phyloP scores from a whole-genome alignment of 1,140 invertebrate genomes.

The Drepana arcuata region DNA sequence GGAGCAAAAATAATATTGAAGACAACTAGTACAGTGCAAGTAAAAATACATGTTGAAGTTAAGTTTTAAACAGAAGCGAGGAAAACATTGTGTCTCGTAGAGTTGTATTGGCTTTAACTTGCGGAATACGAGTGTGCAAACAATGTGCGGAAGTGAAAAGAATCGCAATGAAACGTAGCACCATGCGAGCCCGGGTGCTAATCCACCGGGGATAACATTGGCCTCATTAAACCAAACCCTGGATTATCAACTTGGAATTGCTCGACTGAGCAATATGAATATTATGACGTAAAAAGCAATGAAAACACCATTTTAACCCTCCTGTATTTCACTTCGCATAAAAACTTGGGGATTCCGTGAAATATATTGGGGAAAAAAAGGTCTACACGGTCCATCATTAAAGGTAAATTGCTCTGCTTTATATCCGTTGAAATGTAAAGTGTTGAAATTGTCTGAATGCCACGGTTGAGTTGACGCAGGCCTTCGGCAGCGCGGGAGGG shows the following conservation, averaged over 20 bases:
- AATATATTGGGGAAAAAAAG: slow-evolving; percentile 51
- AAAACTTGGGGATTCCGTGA: slow-evolving; percentile 51
- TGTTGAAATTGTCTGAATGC: slow-evolving; percentile 30
- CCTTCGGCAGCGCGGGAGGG: slow-evolving; percentile 13
- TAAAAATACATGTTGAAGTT: too few species aligned
- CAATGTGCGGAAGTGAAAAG: slow-evolving; percentile 20
- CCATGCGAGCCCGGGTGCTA: slow-evolving; percentile 30
- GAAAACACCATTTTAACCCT: slow-evolving; percentile 44
- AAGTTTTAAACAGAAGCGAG: too few species aligned
- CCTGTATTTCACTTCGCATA: slow-evolving; percentile 49
- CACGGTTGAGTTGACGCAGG: slow-evolving; percentile 18
- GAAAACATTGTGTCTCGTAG: too few species aligned
- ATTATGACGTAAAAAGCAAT: slow-evolving; percentile 57
- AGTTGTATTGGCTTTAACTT: too few species aligned
- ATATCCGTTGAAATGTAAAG: slow-evolving; percentile 42
- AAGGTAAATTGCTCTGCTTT: slow-evolving; percentile 51
- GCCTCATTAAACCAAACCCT: slow-evolving; percentile 46
- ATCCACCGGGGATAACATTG: slow-evolving; percentile 37
- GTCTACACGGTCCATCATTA: slow-evolving; percentile 43
- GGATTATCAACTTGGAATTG: slow-evolving; percentile 60
- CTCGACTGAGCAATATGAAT: slow-evolving; percentile 48
- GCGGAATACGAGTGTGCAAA: too few species aligned
- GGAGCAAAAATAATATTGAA: too few species aligned
- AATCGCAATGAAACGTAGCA: slow-evolving; percentile 21
- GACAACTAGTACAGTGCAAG: too few species aligned